A percentile compares a stretch with the other conserved stretches of the same genome.
Conservation (phyloP, 1,140 invertebrate genomes). For the Pantala flavescens region DNA sequence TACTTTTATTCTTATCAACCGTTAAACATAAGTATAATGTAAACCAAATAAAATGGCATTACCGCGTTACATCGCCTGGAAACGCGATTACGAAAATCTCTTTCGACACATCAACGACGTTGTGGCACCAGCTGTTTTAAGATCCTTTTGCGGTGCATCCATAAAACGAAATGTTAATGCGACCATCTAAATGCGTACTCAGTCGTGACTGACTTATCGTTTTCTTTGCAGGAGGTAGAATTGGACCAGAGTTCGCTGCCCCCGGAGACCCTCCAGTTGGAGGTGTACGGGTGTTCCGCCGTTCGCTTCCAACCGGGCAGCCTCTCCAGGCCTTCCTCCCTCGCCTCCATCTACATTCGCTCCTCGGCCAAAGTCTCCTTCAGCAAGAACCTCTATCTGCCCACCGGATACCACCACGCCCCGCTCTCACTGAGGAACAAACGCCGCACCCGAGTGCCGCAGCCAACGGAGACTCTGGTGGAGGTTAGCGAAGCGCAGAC, state of each 20-base stretch:
- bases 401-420: not conserved
- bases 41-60: no score
- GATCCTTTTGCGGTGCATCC: no score
- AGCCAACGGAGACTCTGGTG: slow-evolving; percentile 42
- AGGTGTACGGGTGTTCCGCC: slow-evolving; percentile 44
- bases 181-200: no score
- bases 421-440: slow-evolving; percentile 36
- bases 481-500: slow-evolving; percentile 40
- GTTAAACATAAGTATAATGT: no score
- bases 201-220: no score
- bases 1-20: no score
- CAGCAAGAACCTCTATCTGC: not conserved
- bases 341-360: not conserved
- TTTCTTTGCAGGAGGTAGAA: slow-evolving; percentile 37
- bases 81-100: no score
- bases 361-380: not conserved
- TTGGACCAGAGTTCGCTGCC: slow-evolving; percentile 41
- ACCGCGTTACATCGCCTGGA: no score
- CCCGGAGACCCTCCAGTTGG: slow-evolving; percentile 42
- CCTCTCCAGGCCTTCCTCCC: slow-evolving; percentile 29
- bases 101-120: no score
- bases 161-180: no score
- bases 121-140: no score
- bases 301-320: slow-evolving; percentile 42
- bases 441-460: slow-evolving; percentile 36